phyloP scores from a whole-genome alignment of 2,888 invertebrate species.

The Exephanes ischioxanthus region DNA sequence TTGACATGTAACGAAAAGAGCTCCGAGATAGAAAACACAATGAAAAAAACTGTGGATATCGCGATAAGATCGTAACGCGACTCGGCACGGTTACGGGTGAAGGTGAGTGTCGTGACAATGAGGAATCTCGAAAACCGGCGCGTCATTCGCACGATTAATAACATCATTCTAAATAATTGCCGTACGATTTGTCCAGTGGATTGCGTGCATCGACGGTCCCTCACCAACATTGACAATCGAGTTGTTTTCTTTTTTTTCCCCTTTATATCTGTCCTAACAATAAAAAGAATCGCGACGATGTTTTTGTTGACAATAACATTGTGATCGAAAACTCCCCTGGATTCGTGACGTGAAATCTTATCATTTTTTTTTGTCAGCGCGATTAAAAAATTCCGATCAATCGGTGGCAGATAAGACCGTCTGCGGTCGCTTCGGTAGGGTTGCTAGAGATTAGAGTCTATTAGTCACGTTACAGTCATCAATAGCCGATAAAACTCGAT shows the following conservation, averaged over 20 bases:
- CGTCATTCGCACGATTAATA: slow-evolving; percentile 3
- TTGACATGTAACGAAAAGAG: slow-evolving; percentile 61
- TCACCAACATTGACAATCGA: slow-evolving; percentile 21
- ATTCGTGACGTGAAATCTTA: not conserved
- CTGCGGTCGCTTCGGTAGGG: not conserved
- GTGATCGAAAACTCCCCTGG: not conserved
- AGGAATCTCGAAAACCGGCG: slow-evolving; percentile 10
- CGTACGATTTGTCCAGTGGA: slow-evolving; percentile 36
- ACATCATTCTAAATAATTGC: slow-evolving; percentile 35
- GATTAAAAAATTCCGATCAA: slow-evolving; percentile 36
- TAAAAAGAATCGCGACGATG: not conserved
- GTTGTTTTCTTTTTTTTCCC: not conserved
- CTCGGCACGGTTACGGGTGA: slow-evolving; percentile 16
- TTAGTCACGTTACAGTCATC: slow-evolving; percentile 11
- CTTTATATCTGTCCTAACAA: not conserved
- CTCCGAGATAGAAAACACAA: slow-evolving; percentile 39
- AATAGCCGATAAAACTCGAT: not conserved
- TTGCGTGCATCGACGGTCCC: slow-evolving; percentile 30
- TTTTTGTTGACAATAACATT: slow-evolving; percentile 2
- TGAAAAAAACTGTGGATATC: slow-evolving; percentile 46
- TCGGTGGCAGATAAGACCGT: not conserved
- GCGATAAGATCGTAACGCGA: slow-evolving; percentile 51
- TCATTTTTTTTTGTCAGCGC: not conserved
- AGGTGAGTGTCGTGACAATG: slow-evolving; percentile 54
- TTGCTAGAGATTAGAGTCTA: slow-evolving; percentile 1